phyloP scores from a whole-genome alignment of 1,140 invertebrate species.

The Megathymus violae region DNA sequence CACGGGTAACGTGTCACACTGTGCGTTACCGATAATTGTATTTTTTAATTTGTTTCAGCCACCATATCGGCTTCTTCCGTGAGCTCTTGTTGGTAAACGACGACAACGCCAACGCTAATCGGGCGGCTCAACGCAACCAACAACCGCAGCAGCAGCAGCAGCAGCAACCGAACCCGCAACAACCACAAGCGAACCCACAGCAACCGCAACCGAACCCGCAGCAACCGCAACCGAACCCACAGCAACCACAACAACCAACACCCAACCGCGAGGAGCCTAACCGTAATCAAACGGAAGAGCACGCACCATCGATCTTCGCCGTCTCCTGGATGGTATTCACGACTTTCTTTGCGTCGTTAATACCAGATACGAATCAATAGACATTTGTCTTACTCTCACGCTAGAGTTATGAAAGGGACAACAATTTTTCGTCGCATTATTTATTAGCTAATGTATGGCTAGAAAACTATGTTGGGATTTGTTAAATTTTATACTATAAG shows the following conservation, averaged over 20 bases:
- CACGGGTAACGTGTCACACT: no score
- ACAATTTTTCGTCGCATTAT: neutral
- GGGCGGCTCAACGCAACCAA: conserved; percentile 51
- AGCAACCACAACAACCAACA: conserved; percentile 24
- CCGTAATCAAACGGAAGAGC: conserved; percentile 45
- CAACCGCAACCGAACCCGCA: conserved; percentile 31
- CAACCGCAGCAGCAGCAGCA: conserved; percentile 28
- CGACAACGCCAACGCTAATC: conserved; percentile 64
- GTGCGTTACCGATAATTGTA: no score
- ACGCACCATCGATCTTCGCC: conserved; percentile 85
- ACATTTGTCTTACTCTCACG: neutral
- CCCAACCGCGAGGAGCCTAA: conserved; percentile 12
- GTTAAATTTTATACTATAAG: neutral
- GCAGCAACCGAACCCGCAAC: conserved; percentile 24
- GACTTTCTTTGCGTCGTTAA: conserved; percentile 90
- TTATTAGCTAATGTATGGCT: conserved; percentile 1
- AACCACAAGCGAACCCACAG: conserved; percentile 32
- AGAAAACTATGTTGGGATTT: neutral
- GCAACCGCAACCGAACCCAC: conserved; percentile 22
- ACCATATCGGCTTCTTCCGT: conserved; percentile 88
- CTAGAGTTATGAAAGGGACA: conserved; percentile 1
- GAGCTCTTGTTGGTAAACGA: conserved; percentile 54
- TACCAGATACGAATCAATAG: conserved; percentile 86
- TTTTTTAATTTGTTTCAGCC: conserved; percentile 74
- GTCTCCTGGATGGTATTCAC: conserved; percentile 90